Evolutionary conservation across 2,797 vertebrate genomes (phyloP), one percentile per base, ranked within the genome.

Genomic region (Microchirus variegatus): DNA sequence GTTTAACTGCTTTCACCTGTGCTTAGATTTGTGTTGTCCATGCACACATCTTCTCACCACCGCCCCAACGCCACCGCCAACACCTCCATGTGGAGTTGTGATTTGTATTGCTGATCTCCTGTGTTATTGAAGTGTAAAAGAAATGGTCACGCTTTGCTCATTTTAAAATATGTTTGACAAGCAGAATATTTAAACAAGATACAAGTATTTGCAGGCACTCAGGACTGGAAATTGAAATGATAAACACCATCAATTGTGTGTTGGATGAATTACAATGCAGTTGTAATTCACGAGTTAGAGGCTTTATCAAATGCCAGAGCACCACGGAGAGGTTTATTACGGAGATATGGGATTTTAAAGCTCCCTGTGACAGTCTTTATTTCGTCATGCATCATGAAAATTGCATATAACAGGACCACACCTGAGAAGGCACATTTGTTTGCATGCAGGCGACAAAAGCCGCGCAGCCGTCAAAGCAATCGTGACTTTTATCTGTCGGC

Each of bases 1-100:
- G 91, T 90, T 91, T 80, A 86, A 83, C 85, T 84, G 75, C 89
- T 81, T 91, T 90, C 89, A 72, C 45, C 80, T 49, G 47, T 89
- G 55, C 63, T 64, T 11, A 77, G 74, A 91, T 81, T 87, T 89
- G 87, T 80, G 83, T 68, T 82, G 84, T 88, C 85, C 87, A 77
- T 90, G 82, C 81, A 77, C 56, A 80, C 69, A 82, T 62, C 50
- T 45, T 18, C 22, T 18, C 1, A 10, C 31, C 12, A 15, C 41
- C 41, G 15, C 41, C 41, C 12, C 40, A 41, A 8, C 10, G 48
- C 18, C 46, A 70, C 73, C 72, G 63, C 71, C 74, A 63, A 53
- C 53, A 59, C 42, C 61, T 58, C 35, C 40, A 37, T 80, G 67
- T 63, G 48, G 67, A 75, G 63, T 51, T 45, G 10, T 63, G 50